Conservation (phyloP, 2,113 vertebrate genomes). For the Lagopus leucura region DNA sequence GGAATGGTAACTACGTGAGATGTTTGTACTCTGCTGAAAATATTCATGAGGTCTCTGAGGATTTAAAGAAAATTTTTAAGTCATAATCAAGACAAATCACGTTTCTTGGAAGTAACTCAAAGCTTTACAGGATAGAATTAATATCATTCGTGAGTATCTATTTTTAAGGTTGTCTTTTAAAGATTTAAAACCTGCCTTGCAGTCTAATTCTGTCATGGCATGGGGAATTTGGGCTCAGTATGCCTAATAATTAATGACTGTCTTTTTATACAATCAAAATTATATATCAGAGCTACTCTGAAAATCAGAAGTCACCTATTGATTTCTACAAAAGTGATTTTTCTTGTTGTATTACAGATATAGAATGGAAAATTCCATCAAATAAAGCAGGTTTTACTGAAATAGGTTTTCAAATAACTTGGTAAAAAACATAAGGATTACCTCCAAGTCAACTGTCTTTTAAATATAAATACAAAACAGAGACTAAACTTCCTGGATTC, state of each 20-base stretch:
- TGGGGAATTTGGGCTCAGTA: not conserved
- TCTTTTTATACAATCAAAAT: conserved; percentile 6
- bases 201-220: not conserved
- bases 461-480: conserved; percentile 29
- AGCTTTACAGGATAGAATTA: conserved; percentile 22
- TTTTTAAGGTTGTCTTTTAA: conserved; percentile 19
- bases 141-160: not conserved
- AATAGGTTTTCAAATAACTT: conserved; percentile 1
- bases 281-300: not conserved
- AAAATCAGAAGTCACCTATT: conserved; percentile 14
- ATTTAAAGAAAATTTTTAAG: conserved; percentile 18
- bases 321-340: not conserved
- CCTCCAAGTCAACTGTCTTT: not conserved
- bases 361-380: not conserved
- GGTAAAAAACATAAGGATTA: not conserved
- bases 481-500: not conserved
- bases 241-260: not conserved
- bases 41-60: not conserved
- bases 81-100: conserved; percentile 26
- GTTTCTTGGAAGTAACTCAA: conserved; percentile 29
- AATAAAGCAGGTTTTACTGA: conserved; percentile 6
- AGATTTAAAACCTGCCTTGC: conserved; percentile 10
- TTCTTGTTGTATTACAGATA: not conserved
- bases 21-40: not conserved
- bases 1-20: not conserved